Evolutionary conservation across 2,888 invertebrate species (phyloP), one percentile per base, ranked within the genome.

Genomic region (Rotaria sp.): DNA sequence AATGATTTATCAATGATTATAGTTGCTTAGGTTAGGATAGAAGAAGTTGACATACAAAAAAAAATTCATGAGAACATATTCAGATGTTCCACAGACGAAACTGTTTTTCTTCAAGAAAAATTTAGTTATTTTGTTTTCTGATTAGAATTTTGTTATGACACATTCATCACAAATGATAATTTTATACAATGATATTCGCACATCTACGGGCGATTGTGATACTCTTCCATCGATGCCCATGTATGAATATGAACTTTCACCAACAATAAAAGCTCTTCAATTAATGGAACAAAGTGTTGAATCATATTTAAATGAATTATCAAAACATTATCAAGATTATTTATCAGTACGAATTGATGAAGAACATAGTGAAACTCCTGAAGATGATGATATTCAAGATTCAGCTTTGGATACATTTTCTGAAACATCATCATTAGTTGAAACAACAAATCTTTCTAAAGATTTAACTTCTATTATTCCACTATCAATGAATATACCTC

Each of bases 291-390:
- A 80, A 80, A 80, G 41, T 80, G 24, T 80, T 15, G 80, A 80
- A 80, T 80, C 80, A n/a, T 80, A 80, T 80, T 80, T 80, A n/a
- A 41, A 41, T 26, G 80, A 80, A 41, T 80, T 80, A 45, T 41
- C 24, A 45, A 45, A 24, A 41, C 41, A n/a, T 24, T 10, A 38
- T 21, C 24, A 21, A 24, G 24, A 24, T 21, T 0, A 35, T 74
- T 21, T 35, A 35, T 67, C 35, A 4, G 18, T 67, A 30, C 15
- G 24, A 35, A 18, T 38, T 24, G n/a, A 80, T 35, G 80, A 80
- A 41, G 41, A 80, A 80, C 45, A 41, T 38, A 45, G 26, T 45
- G 80, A 45, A 21, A 80, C 30, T 0, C 21, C 11, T 80, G 45
- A 45, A 18, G 80, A 80, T 0, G 80, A 80, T 45, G 45, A 80